A percentile compares a stretch with the other conserved stretches of the same genome.
Evolutionary conservation across 2,888 invertebrate genomes (phyloP).

Genomic region (Villa cingulata): DNA sequence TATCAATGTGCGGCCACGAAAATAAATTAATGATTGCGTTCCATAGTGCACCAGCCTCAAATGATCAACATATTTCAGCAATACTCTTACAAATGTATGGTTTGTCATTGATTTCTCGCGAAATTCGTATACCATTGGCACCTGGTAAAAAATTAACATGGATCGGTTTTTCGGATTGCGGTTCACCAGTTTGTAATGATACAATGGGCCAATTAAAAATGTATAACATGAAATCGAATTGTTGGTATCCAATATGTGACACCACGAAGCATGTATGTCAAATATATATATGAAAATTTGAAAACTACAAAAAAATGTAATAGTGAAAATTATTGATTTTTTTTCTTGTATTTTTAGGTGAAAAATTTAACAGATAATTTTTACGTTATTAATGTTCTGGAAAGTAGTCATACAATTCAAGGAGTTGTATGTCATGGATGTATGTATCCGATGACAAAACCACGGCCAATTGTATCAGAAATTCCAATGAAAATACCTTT

Average conservation of each 20-base stretch:
- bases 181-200: constrained; percentile 66
- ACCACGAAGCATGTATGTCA: constrained; percentile 52
- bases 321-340: constrained; percentile 2
- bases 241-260: constrained; percentile 74
- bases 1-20: constrained; percentile 50
- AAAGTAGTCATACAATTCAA: constrained; percentile 60
- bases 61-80: constrained; percentile 43
- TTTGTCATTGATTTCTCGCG: constrained; percentile 37
- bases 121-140: constrained; percentile 49
- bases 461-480: constrained; percentile 69
- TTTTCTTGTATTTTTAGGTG: constrained; percentile 29
- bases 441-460: constrained; percentile 72
- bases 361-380: constrained; percentile 59
- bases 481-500: constrained; percentile 61
- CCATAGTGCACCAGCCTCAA: constrained; percentile 44
- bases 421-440: constrained; percentile 82
- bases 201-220: constrained; percentile 60
- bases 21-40: constrained; percentile 51
- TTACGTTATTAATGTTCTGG: constrained; percentile 65
- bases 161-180: constrained; percentile 69
- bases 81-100: constrained; percentile 41
- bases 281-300: no score
- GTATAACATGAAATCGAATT: constrained; percentile 49
- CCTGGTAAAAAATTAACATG: constrained; percentile 52
- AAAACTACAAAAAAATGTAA: background rate